Evolutionary conservation across 1,140 invertebrate species (phyloP).

Genomic region (Lordiphosa stackelbergi): DNA sequence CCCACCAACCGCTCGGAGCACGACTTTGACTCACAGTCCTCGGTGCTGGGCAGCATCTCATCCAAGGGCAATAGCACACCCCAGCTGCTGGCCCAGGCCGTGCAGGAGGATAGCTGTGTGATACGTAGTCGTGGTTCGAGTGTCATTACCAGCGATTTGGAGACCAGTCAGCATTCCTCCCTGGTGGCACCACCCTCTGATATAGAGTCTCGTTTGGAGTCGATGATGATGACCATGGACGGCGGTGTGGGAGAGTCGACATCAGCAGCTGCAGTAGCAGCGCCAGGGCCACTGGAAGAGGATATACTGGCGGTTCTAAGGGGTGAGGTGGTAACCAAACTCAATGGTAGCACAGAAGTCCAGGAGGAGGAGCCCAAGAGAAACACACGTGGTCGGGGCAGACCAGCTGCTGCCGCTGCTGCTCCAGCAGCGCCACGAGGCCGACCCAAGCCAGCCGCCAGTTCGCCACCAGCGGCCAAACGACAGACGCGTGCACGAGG

Average conservation of each 20-base stretch:
- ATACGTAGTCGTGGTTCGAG: conserved; percentile 73
- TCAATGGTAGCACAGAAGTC: conserved; percentile 44
- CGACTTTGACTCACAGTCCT: conserved; percentile 76
- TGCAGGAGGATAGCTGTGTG: conserved; percentile 72
- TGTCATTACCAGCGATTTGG: conserved; percentile 73
- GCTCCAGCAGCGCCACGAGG: conserved; percentile 36
- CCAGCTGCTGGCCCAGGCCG: conserved; percentile 53
- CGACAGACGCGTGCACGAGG: conserved; percentile 51
- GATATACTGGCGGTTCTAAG: conserved; percentile 71
- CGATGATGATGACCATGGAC: conserved; percentile 76
- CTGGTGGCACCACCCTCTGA: conserved; percentile 75
- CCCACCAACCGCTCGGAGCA: conserved; percentile 64
- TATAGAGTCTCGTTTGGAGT: conserved; percentile 71
- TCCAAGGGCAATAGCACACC: conserved; percentile 75
- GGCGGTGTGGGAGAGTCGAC: conserved; percentile 26
- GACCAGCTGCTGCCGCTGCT: conserved; percentile 10
- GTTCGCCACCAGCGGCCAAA: conserved; percentile 21
- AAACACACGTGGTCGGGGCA: conserved; percentile 40
- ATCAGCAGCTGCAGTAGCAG: neutral
- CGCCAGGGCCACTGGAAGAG: conserved; percentile 61
- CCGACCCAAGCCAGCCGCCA: conserved; percentile 27
- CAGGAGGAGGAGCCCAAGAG: conserved; percentile 36
- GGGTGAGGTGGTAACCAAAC: conserved; percentile 45
- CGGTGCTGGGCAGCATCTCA: conserved; percentile 74
- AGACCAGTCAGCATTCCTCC: conserved; percentile 76